phyloP scores from a whole-genome alignment of 2,113 vertebrate genomes.

The Daboia siamensis region DNA sequence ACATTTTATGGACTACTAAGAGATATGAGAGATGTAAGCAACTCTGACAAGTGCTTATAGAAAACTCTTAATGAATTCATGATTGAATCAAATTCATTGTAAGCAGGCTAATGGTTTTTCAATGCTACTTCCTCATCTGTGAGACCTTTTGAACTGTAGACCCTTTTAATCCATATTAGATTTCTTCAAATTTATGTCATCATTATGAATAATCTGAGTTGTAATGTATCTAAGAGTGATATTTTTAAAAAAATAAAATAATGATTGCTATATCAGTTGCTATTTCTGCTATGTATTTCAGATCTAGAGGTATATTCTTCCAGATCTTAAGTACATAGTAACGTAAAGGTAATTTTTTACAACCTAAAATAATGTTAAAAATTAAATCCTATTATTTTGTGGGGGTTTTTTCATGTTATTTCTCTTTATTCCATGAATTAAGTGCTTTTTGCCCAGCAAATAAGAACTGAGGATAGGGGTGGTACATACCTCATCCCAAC shows the following conservation, averaged over 20 bases:
- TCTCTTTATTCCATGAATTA: not conserved
- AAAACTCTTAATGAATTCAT: constrained; percentile 32
- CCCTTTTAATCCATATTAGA: not conserved
- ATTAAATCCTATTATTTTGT: not conserved
- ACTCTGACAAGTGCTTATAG: constrained; percentile 36
- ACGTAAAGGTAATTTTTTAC: not conserved
- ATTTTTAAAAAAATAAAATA: constrained; percentile 29
- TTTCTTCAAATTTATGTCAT: constrained; percentile 27
- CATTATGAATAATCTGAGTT: constrained; percentile 28
- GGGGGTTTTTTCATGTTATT: not conserved
- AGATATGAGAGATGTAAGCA: constrained; percentile 38
- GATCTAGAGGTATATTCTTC: not conserved
- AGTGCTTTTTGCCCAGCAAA: not conserved
- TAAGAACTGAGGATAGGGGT: not conserved
- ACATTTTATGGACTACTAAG: constrained; percentile 38
- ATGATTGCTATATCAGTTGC: constrained; percentile 22
- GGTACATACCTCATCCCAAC: not conserved
- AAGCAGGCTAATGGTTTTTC: constrained; percentile 19
- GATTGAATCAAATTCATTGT: constrained; percentile 30
- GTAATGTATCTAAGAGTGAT: constrained; percentile 32
- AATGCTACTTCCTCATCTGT: not conserved
- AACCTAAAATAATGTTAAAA: not conserved
- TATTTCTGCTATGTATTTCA: not conserved
- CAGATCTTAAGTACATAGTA: not conserved
- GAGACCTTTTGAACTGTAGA: constrained; percentile 14